Evolutionary conservation across 2,888 invertebrate genomes (phyloP).

Genomic region (Agrochola lota): DNA sequence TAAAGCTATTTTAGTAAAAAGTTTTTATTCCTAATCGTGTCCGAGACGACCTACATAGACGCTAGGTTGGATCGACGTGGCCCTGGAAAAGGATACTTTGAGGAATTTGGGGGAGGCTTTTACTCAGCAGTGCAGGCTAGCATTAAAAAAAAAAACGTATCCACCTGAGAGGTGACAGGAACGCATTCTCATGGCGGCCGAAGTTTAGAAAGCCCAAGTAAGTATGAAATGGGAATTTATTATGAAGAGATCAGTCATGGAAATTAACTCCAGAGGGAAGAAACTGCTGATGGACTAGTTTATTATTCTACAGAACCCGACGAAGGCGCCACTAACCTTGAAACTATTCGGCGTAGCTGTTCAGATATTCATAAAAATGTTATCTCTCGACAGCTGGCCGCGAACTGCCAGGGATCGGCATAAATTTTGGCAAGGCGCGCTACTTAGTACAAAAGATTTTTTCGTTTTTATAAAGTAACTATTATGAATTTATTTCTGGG

Average conservation of each 20-base stretch:
- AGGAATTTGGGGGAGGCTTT: too few relatives aligned
- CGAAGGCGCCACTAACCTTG: constrained; percentile 21
- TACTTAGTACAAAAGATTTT: constrained; percentile 18
- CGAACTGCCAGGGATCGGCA: constrained; percentile 18
- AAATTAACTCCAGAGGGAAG: background rate
- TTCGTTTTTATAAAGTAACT: background rate
- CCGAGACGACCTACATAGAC: too few relatives aligned
- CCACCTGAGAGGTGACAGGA: too few relatives aligned
- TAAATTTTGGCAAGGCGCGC: constrained; percentile 36
- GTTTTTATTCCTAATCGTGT: too few relatives aligned
- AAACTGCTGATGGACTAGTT: constrained; percentile 19
- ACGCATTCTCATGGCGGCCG: too few relatives aligned
- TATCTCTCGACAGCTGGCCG: constrained; percentile 45
- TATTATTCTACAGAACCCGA: constrained; percentile 29
- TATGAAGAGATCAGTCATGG: background rate
- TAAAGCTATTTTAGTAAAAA: too few relatives aligned
- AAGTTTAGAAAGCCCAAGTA: too few relatives aligned
- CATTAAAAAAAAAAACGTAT: too few relatives aligned
- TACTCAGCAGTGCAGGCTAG: too few relatives aligned
- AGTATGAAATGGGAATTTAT: too few relatives aligned
- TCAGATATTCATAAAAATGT: constrained; percentile 58
- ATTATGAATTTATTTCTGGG: background rate
- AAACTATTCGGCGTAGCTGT: constrained; percentile 27
- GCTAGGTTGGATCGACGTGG: too few relatives aligned
- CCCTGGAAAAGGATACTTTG: too few relatives aligned